Conservation (phyloP, 2,888 invertebrate species). For the Theretra japonica region DNA sequence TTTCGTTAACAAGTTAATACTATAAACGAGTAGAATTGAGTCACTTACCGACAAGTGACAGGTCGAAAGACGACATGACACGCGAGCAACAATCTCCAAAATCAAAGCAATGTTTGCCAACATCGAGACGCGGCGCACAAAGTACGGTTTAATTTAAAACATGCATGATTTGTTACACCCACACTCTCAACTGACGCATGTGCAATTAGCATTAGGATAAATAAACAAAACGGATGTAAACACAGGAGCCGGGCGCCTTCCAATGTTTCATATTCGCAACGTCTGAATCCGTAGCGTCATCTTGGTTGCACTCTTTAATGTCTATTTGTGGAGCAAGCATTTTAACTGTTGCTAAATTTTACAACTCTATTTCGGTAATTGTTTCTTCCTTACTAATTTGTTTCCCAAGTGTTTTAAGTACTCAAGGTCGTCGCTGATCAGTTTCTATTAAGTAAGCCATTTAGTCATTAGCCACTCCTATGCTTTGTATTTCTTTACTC, state of each 20-base stretch:
- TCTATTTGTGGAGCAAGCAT: conserved; percentile 4
- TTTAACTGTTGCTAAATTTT: not conserved
- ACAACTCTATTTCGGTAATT: too few relatives aligned
- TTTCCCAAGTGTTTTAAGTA: too few relatives aligned
- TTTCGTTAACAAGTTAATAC: too few relatives aligned
- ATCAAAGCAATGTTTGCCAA: not conserved
- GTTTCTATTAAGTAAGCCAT: too few relatives aligned
- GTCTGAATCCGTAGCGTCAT: conserved; percentile 1
- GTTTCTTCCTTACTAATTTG: too few relatives aligned
- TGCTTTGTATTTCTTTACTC: too few relatives aligned
- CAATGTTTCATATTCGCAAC: conserved; percentile 7
- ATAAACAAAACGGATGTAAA: conserved; percentile 8
- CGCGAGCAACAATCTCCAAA: not conserved
- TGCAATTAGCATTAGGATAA: conserved; percentile 21
- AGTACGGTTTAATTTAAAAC: conserved; percentile 1
- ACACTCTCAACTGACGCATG: conserved; percentile 12
- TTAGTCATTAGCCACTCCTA: too few relatives aligned
- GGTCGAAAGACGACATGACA: not conserved
- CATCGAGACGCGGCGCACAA: not conserved
- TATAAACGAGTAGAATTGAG: too few relatives aligned
- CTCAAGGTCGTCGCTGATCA: too few relatives aligned
- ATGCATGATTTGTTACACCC: conserved; percentile 17
- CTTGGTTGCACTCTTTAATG: conserved; percentile 8
- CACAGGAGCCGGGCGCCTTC: not conserved
- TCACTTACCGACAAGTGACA: not conserved